Evolutionary conservation across 2,113 vertebrate species (phyloP).

Genomic region (Perognathus longimembris): DNA sequence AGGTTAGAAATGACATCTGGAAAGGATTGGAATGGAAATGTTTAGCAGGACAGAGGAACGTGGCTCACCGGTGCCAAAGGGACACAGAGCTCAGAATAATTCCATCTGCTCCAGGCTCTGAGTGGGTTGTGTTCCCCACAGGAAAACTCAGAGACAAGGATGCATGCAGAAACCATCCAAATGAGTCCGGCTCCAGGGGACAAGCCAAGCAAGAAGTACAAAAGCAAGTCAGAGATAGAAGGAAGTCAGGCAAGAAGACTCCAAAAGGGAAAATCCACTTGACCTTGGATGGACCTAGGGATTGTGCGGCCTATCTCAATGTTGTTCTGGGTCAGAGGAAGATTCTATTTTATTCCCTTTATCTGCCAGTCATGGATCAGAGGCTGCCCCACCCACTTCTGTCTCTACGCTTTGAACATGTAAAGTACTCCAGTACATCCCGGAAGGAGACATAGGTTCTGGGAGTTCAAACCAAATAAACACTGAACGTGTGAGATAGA

Average conservation of each 20-base stretch:
- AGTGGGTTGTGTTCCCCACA: not conserved
- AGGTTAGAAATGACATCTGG: conserved; percentile 70
- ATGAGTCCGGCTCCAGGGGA: not conserved
- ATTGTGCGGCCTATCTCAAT: not conserved
- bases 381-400: not conserved
- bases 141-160: not conserved
- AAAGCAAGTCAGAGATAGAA: not conserved
- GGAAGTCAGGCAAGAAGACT: not conserved
- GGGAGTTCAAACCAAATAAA: not conserved
- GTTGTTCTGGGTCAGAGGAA: not conserved
- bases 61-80: conserved; percentile 16
- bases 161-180: not conserved
- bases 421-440: not conserved
- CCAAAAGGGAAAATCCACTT: not conserved
- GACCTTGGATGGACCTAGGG: not conserved
- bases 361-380: not conserved
- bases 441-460: not conserved
- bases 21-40: conserved; percentile 47
- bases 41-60: conserved; percentile 9
- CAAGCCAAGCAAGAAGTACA: too few relatives aligned
- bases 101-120: not conserved
- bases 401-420: not conserved
- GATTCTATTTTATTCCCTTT: not conserved
- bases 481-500: not conserved
- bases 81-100: not conserved